Base-by-base conservation (phyloP, 2,113 vertebrate genomes). In the Mus pahari region DNA sequence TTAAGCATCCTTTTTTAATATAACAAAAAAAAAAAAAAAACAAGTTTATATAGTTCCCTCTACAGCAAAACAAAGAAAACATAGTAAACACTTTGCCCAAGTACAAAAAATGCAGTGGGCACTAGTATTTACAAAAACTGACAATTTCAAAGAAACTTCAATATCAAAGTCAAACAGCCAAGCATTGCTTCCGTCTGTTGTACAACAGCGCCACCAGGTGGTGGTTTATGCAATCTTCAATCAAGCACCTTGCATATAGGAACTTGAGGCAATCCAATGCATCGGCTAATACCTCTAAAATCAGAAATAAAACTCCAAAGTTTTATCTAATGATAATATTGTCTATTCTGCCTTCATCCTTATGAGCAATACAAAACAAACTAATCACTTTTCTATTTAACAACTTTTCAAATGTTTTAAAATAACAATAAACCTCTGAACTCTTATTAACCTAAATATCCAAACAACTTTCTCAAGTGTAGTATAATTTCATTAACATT, bases 121-220 rank as follows among this genome's bases (percentile, higher is more conserved):
- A 60, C 60, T 82, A 45, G 48, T 90, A 86, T 92, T 96, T 22
- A 79, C 42, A 97, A 92, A 96, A 91, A 22, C 5, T 87, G 22
- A 84, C 6, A 64, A 64, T 77, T 78, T 68, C 68, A 92, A 94
- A 94, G 31, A 36, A 96, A 90, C 64, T 90, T 84, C 36, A 91
- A 74, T 28, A 86, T 74, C 20, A 81, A 92, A 33, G 68, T n/a
- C 81, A 66, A 93, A 79, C 22, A 87, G 4, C 17, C 39, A 89
- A 83, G 20, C 20, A 26, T 2, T 48, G 58, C 50, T 83, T 58
- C 5, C 58, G 84, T 96, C 7, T 62, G 77, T 79, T 97, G 79
- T 77, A 94, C 94, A 97, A 96, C 31, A 96, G 83, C 55, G 19
- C 92, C 97, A 96, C 88, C 97, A 96, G 78, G 94, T 96, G 97